phyloP scores from a whole-genome alignment of 2,113 vertebrate species.

The Neotragus pygmaeus region DNA sequence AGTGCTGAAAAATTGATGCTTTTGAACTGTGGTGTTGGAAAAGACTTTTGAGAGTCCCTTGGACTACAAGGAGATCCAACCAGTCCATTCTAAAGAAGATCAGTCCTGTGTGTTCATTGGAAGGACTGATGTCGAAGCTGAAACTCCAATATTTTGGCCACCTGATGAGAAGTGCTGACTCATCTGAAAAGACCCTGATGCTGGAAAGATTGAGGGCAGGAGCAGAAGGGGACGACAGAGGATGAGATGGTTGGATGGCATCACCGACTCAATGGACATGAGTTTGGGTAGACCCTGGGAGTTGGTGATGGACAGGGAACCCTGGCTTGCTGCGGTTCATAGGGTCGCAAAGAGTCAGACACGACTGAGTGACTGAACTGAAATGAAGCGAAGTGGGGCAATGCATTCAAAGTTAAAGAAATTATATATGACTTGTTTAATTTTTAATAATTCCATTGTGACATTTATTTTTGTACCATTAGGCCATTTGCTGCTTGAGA shows the following conservation, averaged over 20 bases:
- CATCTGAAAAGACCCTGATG: background rate
- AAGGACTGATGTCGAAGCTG: background rate
- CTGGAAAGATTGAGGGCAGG: background rate
- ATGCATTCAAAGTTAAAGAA: background rate
- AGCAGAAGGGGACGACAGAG: fast-evolving
- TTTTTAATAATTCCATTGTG: background rate
- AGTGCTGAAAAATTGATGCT: fast-evolving
- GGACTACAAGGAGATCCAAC: background rate
- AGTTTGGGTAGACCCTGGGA: background rate
- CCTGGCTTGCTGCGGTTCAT: fast-evolving
- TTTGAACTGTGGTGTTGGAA: background rate
- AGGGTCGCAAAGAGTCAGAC: background rate
- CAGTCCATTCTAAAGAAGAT: background rate
- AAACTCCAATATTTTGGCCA: background rate
- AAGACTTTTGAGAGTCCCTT: background rate
- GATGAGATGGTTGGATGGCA: background rate
- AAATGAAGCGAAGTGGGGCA: background rate
- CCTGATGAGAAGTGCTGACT: background rate
- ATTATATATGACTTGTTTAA: background rate
- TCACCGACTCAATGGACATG: background rate
- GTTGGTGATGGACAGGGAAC: background rate
- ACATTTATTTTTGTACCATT: background rate
- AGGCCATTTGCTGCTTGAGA: background rate
- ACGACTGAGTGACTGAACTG: background rate
- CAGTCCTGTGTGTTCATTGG: background rate